phyloP scores from a whole-genome alignment of 2,113 vertebrate genomes.

The Vicugna pacos region DNA sequence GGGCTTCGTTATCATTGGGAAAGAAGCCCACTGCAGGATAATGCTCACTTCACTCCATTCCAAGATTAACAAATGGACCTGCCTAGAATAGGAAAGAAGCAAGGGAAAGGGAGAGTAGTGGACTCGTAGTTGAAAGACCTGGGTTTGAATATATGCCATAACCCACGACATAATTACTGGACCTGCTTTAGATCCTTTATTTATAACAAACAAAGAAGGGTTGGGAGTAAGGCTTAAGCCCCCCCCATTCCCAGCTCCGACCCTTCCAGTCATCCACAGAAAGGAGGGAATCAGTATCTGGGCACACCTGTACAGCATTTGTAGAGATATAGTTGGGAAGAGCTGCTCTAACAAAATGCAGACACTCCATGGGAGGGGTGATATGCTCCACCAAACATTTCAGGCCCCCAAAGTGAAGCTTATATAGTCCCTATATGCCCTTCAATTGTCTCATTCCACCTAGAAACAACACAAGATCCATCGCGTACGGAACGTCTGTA shows the following conservation, averaged over 20 bases:
- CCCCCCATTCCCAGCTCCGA: rapidly evolving
- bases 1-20: background rate
- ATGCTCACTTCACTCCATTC: background rate
- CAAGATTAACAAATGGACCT: background rate
- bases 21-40: background rate
- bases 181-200: background rate
- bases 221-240: background rate
- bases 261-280: background rate
- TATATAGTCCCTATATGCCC: background rate
- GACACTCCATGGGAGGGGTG: background rate
- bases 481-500: background rate
- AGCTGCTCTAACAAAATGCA: conserved; percentile 19
- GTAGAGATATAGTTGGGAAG: background rate
- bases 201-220: background rate
- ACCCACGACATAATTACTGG: background rate
- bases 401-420: background rate
- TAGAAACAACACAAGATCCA: background rate
- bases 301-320: background rate
- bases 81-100: background rate
- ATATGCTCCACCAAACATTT: background rate
- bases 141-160: background rate
- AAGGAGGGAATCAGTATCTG: background rate
- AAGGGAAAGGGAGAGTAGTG: background rate
- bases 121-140: background rate
- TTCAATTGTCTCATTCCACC: background rate